Percentiles rank a stretch among this genome's conserved stretches.
phyloP scores from a whole-genome alignment of 2,113 vertebrate genomes.

The Pseudopodoces humilis region DNA sequence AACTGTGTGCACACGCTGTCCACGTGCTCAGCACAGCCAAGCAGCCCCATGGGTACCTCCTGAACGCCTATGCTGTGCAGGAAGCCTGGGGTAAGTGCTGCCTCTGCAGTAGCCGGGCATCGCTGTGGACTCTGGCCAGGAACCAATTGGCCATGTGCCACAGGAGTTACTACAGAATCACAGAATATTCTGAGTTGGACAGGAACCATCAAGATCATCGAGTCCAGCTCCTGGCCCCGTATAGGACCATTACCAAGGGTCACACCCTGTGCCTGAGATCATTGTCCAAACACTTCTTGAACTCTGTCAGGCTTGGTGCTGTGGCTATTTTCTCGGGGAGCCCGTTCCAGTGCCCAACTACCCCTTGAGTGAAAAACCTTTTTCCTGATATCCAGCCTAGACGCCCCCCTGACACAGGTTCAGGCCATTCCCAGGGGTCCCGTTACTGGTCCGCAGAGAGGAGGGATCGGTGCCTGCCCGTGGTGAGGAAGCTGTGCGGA shows the following conservation, averaged over 20 bases:
- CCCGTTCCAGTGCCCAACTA: neutral
- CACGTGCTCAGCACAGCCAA: neutral
- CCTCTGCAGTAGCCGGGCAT: neutral
- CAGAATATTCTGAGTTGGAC: neutral
- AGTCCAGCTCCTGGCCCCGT: neutral
- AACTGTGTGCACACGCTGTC: accelerated
- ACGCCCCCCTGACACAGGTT: neutral
- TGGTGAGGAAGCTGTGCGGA: neutral
- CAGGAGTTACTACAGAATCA: neutral
- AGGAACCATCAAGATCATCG: neutral
- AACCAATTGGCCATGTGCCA: neutral
- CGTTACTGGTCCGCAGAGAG: neutral
- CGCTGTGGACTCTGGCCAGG: neutral
- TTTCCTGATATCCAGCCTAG: neutral
- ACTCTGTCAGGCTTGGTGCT: neutral
- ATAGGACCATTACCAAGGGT: neutral
- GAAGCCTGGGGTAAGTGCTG: neutral
- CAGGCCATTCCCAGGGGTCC: neutral
- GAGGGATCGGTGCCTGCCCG: neutral
- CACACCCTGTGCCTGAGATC: neutral
- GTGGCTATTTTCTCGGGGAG: neutral
- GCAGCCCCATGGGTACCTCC: neutral
- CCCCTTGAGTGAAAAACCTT: neutral
- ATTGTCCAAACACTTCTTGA: neutral
- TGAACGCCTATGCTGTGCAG: accelerated